Percentiles rank a stretch among this genome's conserved stretches.
Evolutionary conservation across 2,888 invertebrate species (phyloP).

Genomic region (Dynastes hyllus): DNA sequence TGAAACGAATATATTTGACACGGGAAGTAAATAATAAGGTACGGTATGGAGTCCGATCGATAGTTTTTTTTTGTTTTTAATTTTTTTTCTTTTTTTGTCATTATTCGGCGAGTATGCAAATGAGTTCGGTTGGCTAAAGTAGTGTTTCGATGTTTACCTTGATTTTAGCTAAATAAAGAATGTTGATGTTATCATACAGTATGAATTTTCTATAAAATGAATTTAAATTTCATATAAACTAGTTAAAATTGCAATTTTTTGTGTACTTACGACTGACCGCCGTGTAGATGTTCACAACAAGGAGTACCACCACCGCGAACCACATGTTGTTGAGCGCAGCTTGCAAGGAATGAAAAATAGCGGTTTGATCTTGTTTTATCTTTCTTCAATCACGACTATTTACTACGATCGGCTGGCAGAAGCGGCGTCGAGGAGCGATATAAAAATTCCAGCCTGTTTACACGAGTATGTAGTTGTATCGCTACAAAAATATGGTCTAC

Average conservation of each 20-base stretch:
- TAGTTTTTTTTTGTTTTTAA: background rate
- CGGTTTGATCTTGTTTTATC: background rate
- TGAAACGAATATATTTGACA: too few relatives aligned
- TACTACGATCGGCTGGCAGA: background rate
- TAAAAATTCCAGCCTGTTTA: background rate
- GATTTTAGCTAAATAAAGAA: background rate
- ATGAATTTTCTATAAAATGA: background rate
- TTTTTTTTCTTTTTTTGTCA: background rate
- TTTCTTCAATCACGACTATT: background rate
- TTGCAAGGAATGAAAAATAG: background rate
- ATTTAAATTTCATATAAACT: background rate
- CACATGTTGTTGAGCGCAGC: background rate
- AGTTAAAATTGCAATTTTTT: background rate
- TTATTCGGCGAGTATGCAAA: background rate
- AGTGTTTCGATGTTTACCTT: background rate
- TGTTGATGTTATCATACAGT: background rate
- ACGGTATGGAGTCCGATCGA: too few relatives aligned
- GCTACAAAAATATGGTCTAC: conserved; percentile 8
- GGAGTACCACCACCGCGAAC: conserved; percentile 1
- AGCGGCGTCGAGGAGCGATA: background rate
- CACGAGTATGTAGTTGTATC: background rate
- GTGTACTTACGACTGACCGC: conserved; percentile 14
- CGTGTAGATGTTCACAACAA: background rate
- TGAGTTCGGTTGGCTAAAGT: background rate
- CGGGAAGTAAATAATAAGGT: too few relatives aligned